Percentiles rank a stretch among this genome's conserved stretches.
These are phyloP conservation scores for Heliocidaris tuberculata DNA, from an alignment of 35 echinoderm and acorn worm genomes.

Conservation along the genomic window DNA sequence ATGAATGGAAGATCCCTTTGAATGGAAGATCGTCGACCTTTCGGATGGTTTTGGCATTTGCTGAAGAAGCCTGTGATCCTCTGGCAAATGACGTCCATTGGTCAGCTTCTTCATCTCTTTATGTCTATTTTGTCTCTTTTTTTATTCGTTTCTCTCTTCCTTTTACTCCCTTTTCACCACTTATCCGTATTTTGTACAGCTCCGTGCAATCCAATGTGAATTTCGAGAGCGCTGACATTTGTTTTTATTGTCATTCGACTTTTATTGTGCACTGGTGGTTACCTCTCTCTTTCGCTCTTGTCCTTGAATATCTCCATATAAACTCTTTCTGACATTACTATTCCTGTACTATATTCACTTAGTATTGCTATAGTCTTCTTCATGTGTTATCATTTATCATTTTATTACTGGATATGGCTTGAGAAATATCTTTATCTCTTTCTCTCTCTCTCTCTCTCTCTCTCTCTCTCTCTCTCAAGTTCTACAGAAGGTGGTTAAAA, in stretches of 20 bases:
- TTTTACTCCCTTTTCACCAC: background rate
- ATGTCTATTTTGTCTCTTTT: background rate
- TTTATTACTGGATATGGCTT: no score
- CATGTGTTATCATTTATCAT: no score
- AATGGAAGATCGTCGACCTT: conserved; percentile 10
- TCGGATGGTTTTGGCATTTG: background rate
- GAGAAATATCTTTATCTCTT: no score
- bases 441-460: no score
- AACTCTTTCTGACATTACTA: no score
- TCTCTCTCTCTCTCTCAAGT: no score
- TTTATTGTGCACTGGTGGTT: background rate
- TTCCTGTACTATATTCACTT: no score
- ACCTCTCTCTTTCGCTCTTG: background rate
- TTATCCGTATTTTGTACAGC: background rate
- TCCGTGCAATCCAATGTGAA: background rate
- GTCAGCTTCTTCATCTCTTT: background rate
- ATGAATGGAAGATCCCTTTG: background rate
- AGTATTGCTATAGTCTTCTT: no score
- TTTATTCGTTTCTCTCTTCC: background rate
- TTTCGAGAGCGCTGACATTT: background rate
- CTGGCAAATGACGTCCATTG: background rate
- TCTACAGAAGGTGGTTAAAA: no score
- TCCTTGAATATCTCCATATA: no score
- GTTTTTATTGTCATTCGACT: background rate
- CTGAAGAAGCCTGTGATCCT: background rate